Evolutionary conservation across 1,140 invertebrate genomes (phyloP), one percentile per base, ranked within the genome.

Genomic region (Leptestheria dahalacensis): DNA sequence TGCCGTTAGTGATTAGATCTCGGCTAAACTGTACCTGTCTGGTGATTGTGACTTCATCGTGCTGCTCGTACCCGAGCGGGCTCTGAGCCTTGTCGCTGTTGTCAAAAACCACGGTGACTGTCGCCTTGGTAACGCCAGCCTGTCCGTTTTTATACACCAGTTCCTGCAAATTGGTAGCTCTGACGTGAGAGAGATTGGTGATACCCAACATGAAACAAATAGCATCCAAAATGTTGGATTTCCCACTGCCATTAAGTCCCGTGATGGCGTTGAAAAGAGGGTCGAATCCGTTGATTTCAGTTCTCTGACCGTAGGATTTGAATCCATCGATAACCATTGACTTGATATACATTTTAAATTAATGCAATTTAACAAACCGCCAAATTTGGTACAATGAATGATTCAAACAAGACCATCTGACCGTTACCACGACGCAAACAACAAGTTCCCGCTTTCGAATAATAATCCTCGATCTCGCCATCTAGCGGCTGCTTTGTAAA

Each of bases 191-290:
- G 53, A 98, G 78, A 75, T 97, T 96, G n/a, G 85, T 84, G 33
- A 98, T 95, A 49, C 96, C 96, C 2, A 99, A 73, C 12, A 98
- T 83, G 73, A 99, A 99, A 73, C 95, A 98, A 73, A 99, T 97
- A 11, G 90, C 83, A 76, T 99, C 96, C 48, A 99, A 76, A 70
- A 99, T 93, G 69, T 99, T 99, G 0, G 93, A 98, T 75, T 99
- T 99, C 51, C 96, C 96, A 62, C 88, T 94, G 3, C 96, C 96
- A 75, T 99, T 99, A 6, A 98, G 74, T 11, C 96, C 96, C 47
- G 96, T 99, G 51, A 99, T 98, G 10, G 96, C 96, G 69, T 98
- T 99, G 70, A 99, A 99, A 71, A 91, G 80, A 3, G 79, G 80
- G 74, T 99, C 95, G 72, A 99, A 99, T 21, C 84, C 88, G 62